Evolutionary conservation across 2,113 vertebrate species (phyloP), one percentile per base, ranked within the genome.

Genomic region (Rhea pennata): DNA sequence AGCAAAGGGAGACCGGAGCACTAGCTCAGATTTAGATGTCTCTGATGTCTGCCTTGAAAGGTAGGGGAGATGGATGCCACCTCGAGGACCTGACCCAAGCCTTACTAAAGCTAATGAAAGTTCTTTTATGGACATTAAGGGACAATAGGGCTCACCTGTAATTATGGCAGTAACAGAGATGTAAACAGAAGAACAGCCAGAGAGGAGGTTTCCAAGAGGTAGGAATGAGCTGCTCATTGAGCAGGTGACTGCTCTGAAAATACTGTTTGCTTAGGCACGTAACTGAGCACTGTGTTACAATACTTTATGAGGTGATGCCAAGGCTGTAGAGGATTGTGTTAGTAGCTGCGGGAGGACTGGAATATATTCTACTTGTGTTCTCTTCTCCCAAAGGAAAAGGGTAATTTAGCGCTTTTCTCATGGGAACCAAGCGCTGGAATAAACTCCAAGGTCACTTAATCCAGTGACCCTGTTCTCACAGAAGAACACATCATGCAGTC

Each of bases 341-440:
- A 92, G 95, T 74, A 84, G 75, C 89, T 93, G 82, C 4, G 0
- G 84, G 80, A 94, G 73, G 73, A 84, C 70, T 62, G 1, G 71
- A 53, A 71, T 90, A 23, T 64, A 91, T 96, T 92, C 82, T 58
- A 59, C 86, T 84, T 94, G 84, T 93, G 90, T 95, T 91, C 36
- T 29, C 27, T 84, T 88, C 67, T 95, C 78, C 91, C 89, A 40
- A 51, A 92, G 79, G 87, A 90, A 84, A 90, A 69, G 20, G 58
- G 56, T 90, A 89, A 88, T 96, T 96, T 91, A 95, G 83, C 67
- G 40, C 31, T 85, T 91, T 92, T 93, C 95, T 93, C 88, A 56
- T 84, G 90, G 93, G 92, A 92, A 33, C 42, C n/a, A 61, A 92
- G 42, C n/a, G 48, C 65, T 78, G 88, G 79, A 84, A 72, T 95